Conservation (phyloP, 1,140 invertebrate species). For the Neotoxoptera formosana region DNA sequence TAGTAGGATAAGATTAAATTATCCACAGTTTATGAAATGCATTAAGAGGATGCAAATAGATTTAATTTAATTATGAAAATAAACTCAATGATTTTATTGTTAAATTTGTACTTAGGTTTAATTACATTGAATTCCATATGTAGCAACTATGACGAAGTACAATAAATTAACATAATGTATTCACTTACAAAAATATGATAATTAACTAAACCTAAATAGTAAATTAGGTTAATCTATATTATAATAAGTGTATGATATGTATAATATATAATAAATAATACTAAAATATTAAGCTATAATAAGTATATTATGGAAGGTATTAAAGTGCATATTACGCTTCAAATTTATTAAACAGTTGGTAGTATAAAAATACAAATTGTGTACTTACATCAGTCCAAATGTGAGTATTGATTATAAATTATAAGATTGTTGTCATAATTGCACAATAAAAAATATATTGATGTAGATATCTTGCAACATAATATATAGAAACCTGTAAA, state of each 20-base stretch:
- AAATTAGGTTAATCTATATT: no score
- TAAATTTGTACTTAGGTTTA: background rate
- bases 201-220: no score
- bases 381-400: constrained; percentile 37
- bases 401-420: background rate
- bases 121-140: background rate
- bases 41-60: background rate
- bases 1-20: background rate
- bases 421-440: constrained; percentile 8
- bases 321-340: background rate
- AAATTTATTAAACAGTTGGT: background rate
- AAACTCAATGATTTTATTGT: no score
- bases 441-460: constrained; percentile 17
- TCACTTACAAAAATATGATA: background rate
- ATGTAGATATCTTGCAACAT: constrained; percentile 11
- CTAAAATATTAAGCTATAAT: background rate
- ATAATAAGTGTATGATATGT: no score
- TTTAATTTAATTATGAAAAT: no score
- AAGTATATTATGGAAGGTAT: background rate
- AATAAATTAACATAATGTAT: background rate
- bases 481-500: background rate
- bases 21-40: background rate
- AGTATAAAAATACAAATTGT: background rate
- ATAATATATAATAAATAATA: no score
- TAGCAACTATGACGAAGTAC: background rate